phyloP scores from a whole-genome alignment of 92 coral and sea anemone species.

The Epizoanthus scotinus region DNA sequence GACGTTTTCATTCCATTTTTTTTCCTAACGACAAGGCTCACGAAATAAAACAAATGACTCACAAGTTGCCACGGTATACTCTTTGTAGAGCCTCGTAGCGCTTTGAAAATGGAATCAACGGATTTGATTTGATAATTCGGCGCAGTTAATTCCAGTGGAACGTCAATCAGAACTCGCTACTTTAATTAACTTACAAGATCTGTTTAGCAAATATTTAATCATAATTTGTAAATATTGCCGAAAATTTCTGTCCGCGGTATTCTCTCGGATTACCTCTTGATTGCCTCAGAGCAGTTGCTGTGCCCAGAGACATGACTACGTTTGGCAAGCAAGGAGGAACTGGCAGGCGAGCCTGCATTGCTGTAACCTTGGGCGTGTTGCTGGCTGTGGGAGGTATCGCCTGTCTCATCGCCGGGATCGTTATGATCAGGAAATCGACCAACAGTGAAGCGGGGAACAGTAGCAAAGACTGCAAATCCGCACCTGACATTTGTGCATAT shows the following conservation, averaged over 20 bases:
- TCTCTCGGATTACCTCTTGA: not conserved
- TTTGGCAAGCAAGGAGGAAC: not conserved
- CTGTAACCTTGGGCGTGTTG: not conserved
- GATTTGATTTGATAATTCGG: too few relatives aligned
- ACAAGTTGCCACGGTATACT: too few relatives aligned
- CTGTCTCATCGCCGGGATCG: constrained; percentile 30
- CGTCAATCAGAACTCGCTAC: too few relatives aligned
- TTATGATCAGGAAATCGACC: not conserved
- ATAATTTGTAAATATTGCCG: not conserved
- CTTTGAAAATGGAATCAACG: too few relatives aligned
- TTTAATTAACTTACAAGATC: not conserved
- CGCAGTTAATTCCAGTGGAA: too few relatives aligned
- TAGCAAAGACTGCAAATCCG: not conserved
- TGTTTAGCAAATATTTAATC: not conserved
- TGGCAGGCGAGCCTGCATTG: constrained; percentile 9
- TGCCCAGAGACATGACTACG: constrained; percentile 3
- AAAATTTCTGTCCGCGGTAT: not conserved
- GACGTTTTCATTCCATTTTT: too few relatives aligned
- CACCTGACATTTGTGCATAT: constrained; percentile 46
- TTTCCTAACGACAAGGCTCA: too few relatives aligned
- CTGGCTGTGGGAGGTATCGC: constrained; percentile 19
- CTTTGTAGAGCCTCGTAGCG: too few relatives aligned
- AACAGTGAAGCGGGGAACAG: not conserved
- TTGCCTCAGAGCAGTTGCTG: not conserved
- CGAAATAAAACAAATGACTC: too few relatives aligned